Evolutionary conservation across 1,140 invertebrate genomes (phyloP).

Genomic region (Cherax destructor): DNA sequence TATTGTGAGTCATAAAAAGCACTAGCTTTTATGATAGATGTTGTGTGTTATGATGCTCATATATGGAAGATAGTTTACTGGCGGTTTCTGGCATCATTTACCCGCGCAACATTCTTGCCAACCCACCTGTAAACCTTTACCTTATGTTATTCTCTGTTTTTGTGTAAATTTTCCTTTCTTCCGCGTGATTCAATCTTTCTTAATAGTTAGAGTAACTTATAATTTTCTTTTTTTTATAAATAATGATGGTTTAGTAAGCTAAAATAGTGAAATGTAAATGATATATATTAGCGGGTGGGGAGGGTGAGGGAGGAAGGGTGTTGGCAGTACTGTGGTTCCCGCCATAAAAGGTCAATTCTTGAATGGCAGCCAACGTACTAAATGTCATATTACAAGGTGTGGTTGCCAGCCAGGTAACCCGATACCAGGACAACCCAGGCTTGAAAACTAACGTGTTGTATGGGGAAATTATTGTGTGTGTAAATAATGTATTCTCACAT

Average conservation of each 20-base stretch:
- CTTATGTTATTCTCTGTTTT: too few species aligned
- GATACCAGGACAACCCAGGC: slow-evolving; percentile 2
- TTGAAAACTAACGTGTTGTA: too few species aligned
- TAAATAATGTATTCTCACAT: neutral
- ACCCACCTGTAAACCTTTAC: too few species aligned
- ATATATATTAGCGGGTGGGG: neutral
- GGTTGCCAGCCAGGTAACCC: slow-evolving; percentile 1
- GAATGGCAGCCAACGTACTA: slow-evolving; percentile 30
- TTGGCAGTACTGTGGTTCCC: neutral
- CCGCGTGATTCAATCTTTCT: too few species aligned
- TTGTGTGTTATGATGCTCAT: too few species aligned
- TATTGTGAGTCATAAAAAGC: too few species aligned
- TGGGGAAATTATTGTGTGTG: neutral
- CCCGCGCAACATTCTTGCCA: too few species aligned
- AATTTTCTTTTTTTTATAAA: neutral
- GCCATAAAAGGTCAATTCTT: slow-evolving; percentile 15
- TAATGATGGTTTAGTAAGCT: neutral
- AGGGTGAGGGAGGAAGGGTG: neutral
- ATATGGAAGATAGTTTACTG: too few species aligned
- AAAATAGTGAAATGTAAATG: neutral
- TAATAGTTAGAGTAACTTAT: too few species aligned
- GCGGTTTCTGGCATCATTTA: too few species aligned
- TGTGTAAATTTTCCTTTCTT: too few species aligned
- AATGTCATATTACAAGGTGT: slow-evolving; percentile 36
- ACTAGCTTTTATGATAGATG: too few species aligned